These are phyloP conservation scores for Tympanuchus pallidicinctus DNA, from an alignment of 2,113 vertebrate genomes.

Conservation along the genomic window DNA sequence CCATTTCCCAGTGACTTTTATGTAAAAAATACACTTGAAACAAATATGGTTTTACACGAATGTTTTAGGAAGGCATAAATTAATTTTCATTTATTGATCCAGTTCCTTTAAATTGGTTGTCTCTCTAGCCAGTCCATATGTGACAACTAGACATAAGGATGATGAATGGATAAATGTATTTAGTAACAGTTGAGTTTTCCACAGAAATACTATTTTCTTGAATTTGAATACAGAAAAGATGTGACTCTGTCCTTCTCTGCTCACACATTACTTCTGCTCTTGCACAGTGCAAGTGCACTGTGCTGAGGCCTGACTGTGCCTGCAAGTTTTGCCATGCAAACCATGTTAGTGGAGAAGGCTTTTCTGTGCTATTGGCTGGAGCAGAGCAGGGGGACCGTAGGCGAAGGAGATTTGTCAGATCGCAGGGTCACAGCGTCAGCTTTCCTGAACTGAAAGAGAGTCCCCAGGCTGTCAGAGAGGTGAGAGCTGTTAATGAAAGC, in stretches of 20 bases:
- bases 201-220: background rate
- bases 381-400: fast-evolving
- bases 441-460: no score
- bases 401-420: fast-evolving
- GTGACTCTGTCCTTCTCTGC: no score
- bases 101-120: background rate
- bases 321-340: background rate
- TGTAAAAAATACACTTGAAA: background rate
- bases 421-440: background rate
- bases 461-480: fast-evolving
- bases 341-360: fast-evolving
- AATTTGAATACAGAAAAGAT: background rate
- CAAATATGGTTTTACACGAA: background rate
- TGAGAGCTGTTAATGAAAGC: fast-evolving
- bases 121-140: background rate
- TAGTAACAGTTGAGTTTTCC: background rate
- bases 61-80: background rate
- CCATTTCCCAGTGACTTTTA: background rate
- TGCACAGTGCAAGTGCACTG: slow-evolving; percentile 10
- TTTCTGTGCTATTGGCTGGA: fast-evolving
- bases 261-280: background rate
- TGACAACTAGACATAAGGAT: background rate
- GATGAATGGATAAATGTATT: background rate
- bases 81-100: background rate
- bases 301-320: background rate